Evolutionary conservation across 2,797 vertebrate species (phyloP).

Genomic region (Trematomus bernacchii): DNA sequence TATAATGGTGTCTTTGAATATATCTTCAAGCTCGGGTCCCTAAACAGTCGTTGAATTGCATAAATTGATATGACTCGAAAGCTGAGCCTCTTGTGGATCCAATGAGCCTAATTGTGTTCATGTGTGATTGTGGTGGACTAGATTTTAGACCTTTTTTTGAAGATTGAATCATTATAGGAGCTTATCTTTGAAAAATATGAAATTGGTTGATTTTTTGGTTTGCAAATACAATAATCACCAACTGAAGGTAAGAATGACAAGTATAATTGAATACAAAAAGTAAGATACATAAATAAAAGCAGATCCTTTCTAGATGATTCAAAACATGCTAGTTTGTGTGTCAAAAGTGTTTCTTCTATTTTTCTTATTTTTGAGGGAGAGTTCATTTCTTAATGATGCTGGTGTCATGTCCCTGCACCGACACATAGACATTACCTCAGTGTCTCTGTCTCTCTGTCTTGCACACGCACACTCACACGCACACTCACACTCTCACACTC

Average conservation of each 20-base stretch:
- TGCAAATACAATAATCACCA: background rate
- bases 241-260: background rate
- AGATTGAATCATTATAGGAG: background rate
- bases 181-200: background rate
- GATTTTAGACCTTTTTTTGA: no score
- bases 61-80: background rate
- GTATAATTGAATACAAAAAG: background rate
- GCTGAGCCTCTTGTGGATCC: no score
- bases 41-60: no score
- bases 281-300: background rate
- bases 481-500: constrained; percentile 18
- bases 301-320: background rate
- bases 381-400: constrained; percentile 22
- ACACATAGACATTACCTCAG: constrained; percentile 4
- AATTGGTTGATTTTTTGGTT: background rate
- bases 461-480: constrained; percentile 10
- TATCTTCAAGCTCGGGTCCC: no score
- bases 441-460: background rate
- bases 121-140: no score
- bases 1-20: no score
- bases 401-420: constrained; percentile 2
- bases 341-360: constrained; percentile 1
- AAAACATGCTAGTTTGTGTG: background rate
- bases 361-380: background rate
- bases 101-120: no score